A percentile compares a stretch with the other conserved stretches of the same genome.
Conservation (phyloP, 2,888 invertebrate species). For the Hipparchia sbordonii region DNA sequence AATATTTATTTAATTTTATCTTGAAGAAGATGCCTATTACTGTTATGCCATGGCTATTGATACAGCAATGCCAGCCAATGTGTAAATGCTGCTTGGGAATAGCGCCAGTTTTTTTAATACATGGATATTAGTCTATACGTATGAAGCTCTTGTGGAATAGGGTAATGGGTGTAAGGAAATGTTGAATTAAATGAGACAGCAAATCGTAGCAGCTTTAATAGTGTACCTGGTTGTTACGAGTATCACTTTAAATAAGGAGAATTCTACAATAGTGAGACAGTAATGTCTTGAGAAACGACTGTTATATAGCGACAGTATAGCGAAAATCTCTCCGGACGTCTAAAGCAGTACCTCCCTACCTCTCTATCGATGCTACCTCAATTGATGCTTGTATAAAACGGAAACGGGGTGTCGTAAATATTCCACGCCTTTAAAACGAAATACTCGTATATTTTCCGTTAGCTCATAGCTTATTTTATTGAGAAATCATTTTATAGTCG, state of each 20-base stretch:
- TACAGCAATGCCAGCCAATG: no score
- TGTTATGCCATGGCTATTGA: no score
- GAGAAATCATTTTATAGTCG: background rate
- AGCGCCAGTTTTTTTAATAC: no score
- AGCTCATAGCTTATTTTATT: conserved; percentile 6
- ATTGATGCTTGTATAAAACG: conserved; percentile 1
- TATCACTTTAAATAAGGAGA: background rate
- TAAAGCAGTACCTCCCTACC: background rate
- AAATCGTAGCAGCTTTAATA: background rate
- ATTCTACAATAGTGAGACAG: conserved; percentile 1
- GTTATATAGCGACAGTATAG: background rate
- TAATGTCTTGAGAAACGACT: background rate
- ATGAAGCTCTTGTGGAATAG: no score
- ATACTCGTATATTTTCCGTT: background rate
- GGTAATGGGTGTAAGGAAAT: no score
- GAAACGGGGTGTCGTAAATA: conserved; percentile 6
- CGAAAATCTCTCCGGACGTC: conserved; percentile 7
- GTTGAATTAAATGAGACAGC: no score
- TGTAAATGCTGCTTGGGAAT: no score
- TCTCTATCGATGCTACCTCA: conserved; percentile 1
- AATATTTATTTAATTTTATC: no score
- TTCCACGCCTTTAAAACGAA: conserved; percentile 9
- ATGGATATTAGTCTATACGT: no score
- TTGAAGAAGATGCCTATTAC: no score
- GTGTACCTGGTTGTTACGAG: background rate